These are phyloP conservation scores for Dicycla oo DNA, from an alignment of 2,888 invertebrate species.

Conservation along the genomic window DNA sequence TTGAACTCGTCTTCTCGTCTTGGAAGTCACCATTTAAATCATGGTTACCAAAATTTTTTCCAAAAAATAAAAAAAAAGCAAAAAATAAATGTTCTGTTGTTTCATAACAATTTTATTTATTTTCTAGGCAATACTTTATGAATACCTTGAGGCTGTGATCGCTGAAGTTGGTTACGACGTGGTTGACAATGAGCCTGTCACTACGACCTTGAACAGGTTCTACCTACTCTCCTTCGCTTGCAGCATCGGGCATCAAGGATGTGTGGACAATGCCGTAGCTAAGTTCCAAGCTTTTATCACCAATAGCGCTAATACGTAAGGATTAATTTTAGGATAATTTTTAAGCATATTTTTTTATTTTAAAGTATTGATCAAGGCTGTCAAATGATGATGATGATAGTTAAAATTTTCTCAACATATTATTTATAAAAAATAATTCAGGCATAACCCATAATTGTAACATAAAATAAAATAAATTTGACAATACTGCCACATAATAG, in stretches of 20 bases:
- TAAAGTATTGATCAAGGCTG: too few species aligned
- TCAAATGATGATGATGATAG: not conserved
- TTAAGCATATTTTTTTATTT: not conserved
- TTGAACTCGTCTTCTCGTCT: too few species aligned
- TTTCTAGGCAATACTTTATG: constrained; percentile 74
- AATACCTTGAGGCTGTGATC: constrained; percentile 77
- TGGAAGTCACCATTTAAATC: not conserved
- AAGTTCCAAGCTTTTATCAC: constrained; percentile 74
- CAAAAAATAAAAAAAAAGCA: not conserved
- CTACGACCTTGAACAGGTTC: constrained; percentile 82
- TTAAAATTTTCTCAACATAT: not conserved
- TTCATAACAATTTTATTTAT: not conserved
- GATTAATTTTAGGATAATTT: not conserved
- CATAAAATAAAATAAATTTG: too few species aligned
- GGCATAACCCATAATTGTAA: too few species aligned
- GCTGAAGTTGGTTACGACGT: constrained; percentile 78
- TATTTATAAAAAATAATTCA: too few species aligned
- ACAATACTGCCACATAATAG: too few species aligned
- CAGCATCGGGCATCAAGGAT: constrained; percentile 90
- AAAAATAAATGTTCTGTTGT: not conserved
- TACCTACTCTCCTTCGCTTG: constrained; percentile 91
- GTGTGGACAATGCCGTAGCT: constrained; percentile 79
- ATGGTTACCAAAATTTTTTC: not conserved
- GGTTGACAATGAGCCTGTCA: constrained; percentile 69
- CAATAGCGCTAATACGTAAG: constrained; percentile 31